phyloP scores from a whole-genome alignment of 2,888 invertebrate genomes.

The Plemyria rubiginata region DNA sequence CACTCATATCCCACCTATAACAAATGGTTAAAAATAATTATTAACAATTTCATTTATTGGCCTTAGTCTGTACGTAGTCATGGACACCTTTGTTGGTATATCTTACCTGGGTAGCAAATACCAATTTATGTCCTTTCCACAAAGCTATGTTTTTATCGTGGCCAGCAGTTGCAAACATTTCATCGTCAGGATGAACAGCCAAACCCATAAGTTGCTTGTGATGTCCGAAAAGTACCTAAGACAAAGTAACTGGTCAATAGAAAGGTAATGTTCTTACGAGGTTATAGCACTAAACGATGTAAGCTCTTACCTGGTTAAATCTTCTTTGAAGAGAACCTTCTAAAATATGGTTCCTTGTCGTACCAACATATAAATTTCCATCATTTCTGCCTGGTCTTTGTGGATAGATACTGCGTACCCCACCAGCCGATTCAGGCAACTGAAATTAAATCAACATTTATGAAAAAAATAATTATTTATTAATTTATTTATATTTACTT shows the following conservation, averaged over 20 bases:
- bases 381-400: constrained; percentile 95
- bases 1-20: constrained; percentile 92
- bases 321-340: constrained; percentile 95
- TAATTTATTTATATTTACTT: too few relatives aligned
- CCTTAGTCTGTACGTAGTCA: too few relatives aligned
- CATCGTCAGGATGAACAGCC: constrained; percentile 95
- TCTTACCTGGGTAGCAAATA: constrained; percentile 93
- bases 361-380: constrained; percentile 96
- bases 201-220: constrained; percentile 94
- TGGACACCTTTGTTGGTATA: neutral
- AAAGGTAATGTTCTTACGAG: neutral
- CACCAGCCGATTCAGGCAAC: constrained; percentile 95
- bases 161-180: constrained; percentile 96
- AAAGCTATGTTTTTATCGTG: constrained; percentile 95
- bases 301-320: constrained; percentile 89
- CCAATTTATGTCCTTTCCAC: constrained; percentile 94
- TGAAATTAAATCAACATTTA: constrained; percentile 61
- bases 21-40: neutral
- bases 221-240: constrained; percentile 93
- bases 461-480: too few relatives aligned
- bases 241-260: neutral
- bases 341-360: constrained; percentile 94
- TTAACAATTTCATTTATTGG: too few relatives aligned
- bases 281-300: neutral
- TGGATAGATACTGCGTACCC: constrained; percentile 94